These are phyloP conservation scores for Bicyclus anynana DNA, from an alignment of 1,140 invertebrate species.

Conservation along the genomic window DNA sequence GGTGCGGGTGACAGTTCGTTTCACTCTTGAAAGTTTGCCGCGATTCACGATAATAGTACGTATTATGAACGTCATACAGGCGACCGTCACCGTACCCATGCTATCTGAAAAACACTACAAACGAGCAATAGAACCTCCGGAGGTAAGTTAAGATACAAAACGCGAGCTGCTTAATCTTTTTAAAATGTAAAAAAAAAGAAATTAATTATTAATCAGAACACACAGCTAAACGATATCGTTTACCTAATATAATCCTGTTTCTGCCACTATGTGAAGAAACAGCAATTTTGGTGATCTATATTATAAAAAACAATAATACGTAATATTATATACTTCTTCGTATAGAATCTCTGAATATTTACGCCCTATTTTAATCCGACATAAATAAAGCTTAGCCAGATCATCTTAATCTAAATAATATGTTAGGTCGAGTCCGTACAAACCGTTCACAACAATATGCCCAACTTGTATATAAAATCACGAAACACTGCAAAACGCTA, in stretches of 20 bases:
- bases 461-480: no score
- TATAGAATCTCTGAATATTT: conserved; percentile 12
- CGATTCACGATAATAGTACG: no score
- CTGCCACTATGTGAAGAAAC: conserved; percentile 21
- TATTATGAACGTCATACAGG: no score
- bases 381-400: conserved; percentile 5
- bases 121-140: no score
- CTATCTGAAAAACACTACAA: no score
- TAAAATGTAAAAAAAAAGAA: neutral
- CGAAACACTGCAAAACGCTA: no score
- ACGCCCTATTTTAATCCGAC: conserved; percentile 1
- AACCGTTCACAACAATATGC: neutral
- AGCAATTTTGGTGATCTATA: conserved; percentile 3
- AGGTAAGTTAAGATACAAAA: no score
- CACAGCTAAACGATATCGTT: neutral
- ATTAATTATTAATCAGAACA: neutral
- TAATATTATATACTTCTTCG: neutral
- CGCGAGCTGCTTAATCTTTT: neutral
- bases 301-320: conserved; percentile 4
- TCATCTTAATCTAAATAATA: conserved; percentile 9
- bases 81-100: no score
- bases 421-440: neutral
- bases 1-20: no score
- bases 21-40: no score
- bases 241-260: conserved; percentile 1